Conservation (phyloP, 2,888 invertebrate species). For the Galeruca laticollis region DNA sequence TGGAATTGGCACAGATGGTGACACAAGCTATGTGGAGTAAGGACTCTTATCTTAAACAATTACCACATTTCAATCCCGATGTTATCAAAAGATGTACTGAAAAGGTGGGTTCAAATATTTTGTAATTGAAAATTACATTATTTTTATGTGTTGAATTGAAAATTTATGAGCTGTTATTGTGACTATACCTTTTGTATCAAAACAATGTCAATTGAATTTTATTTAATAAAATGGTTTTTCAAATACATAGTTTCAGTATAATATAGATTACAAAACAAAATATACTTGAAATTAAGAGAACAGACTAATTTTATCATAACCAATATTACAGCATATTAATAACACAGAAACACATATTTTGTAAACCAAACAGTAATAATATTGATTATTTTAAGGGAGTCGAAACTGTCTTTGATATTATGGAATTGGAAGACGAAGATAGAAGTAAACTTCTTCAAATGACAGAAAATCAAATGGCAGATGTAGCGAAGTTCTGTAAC, state of each 20-base stretch:
- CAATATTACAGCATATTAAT: too few relatives aligned
- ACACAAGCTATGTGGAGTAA: constrained; percentile 99
- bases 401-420: constrained; percentile 94
- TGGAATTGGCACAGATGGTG: constrained; percentile 99
- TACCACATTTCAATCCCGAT: constrained; percentile 94
- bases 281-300: too few relatives aligned
- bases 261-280: too few relatives aligned
- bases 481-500: constrained; percentile 98
- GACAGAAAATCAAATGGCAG: constrained; percentile 91
- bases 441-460: constrained; percentile 84
- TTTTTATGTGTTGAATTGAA: too few relatives aligned
- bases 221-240: too few relatives aligned
- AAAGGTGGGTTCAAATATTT: constrained; percentile 71
- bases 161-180: too few relatives aligned
- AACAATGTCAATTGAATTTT: too few relatives aligned
- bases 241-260: too few relatives aligned
- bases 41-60: constrained; percentile 95
- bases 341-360: too few relatives aligned
- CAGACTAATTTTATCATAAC: too few relatives aligned
- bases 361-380: background rate
- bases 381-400: constrained; percentile 70
- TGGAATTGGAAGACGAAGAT: constrained; percentile 95
- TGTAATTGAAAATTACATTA: too few relatives aligned
- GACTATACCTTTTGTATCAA: too few relatives aligned
- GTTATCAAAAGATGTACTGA: constrained; percentile 92